Conservation (phyloP, 2,797 vertebrate species). For the Clarias laeviceps region DNA sequence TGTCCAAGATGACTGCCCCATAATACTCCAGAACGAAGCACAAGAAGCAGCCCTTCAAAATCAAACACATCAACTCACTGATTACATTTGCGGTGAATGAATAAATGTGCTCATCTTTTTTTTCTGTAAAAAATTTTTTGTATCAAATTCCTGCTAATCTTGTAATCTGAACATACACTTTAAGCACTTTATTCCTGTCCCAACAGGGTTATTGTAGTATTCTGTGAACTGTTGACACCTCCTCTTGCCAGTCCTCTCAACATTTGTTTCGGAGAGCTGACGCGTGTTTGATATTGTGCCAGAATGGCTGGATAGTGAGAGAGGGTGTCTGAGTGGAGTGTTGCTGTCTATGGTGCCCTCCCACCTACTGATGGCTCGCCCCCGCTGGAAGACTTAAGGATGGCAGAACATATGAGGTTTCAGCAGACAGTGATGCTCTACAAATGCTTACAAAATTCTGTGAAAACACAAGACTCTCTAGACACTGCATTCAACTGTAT, state of each 20-base stretch:
- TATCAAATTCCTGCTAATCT: background rate
- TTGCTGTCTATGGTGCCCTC: constrained; percentile 19
- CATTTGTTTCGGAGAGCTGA: constrained; percentile 1
- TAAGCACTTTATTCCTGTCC: background rate
- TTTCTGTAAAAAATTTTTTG: too few relatives aligned
- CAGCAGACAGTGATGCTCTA: background rate
- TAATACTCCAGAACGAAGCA: background rate
- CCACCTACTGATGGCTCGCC: constrained; percentile 13
- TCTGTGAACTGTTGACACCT: background rate
- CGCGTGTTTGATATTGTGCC: constrained; percentile 17
- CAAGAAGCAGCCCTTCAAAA: background rate
- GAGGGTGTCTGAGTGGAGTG: constrained; percentile 12
- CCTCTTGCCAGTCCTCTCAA: background rate
- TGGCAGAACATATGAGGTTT: constrained; percentile 26
- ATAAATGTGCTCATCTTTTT: too few relatives aligned
- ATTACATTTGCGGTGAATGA: too few relatives aligned
- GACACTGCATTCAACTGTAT: background rate
- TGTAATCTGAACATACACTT: constrained; percentile 1
- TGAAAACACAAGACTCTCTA: background rate
- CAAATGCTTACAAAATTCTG: background rate
- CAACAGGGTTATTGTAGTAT: background rate
- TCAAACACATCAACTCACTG: background rate
- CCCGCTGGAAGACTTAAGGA: background rate
- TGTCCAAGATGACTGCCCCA: background rate
- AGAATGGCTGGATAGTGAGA: constrained; percentile 9